Conservation (phyloP, 1,140 invertebrate genomes). For the Penaeus chinensis region DNA sequence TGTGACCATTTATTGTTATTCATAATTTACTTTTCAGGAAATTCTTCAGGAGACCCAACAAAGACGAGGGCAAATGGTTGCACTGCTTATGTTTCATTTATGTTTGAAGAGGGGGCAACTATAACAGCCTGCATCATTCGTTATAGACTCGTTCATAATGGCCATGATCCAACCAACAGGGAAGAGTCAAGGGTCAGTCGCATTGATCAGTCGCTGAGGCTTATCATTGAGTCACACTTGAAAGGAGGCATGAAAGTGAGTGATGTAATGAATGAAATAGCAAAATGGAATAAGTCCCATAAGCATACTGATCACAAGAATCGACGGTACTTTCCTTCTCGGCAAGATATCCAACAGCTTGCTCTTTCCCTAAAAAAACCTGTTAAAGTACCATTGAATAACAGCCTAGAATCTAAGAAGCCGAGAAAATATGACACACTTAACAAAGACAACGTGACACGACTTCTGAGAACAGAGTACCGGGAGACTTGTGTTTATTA, state of each 20-base stretch:
- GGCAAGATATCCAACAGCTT: constrained; percentile 48
- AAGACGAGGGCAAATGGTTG: constrained; percentile 57
- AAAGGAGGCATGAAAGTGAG: constrained; percentile 31
- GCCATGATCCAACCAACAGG: constrained; percentile 52
- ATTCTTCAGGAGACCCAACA: constrained; percentile 47
- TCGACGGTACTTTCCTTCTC: constrained; percentile 39
- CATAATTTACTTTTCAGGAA: constrained; percentile 25
- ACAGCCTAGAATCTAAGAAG: background rate
- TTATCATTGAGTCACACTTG: constrained; percentile 31
- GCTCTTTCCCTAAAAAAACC: constrained; percentile 21
- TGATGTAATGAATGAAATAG: constrained; percentile 45
- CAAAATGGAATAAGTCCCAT: constrained; percentile 51
- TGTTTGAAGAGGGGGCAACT: constrained; percentile 55
- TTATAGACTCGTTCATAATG: constrained; percentile 37
- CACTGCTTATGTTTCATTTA: constrained; percentile 45
- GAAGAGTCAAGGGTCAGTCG: constrained; percentile 50
- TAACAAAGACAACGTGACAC: constrained; percentile 15
- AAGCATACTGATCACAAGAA: constrained; percentile 48
- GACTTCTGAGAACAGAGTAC: constrained; percentile 33
- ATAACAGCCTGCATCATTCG: constrained; percentile 45
- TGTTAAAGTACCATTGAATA: background rate
- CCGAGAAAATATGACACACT: constrained; percentile 31
- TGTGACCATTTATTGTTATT: background rate
- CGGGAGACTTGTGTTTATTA: constrained; percentile 44
- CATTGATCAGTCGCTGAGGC: constrained; percentile 36